Percentiles rank a stretch among this genome's conserved stretches.
phyloP scores from a whole-genome alignment of 2,113 vertebrate species.

The Peromyscus polionotus region DNA sequence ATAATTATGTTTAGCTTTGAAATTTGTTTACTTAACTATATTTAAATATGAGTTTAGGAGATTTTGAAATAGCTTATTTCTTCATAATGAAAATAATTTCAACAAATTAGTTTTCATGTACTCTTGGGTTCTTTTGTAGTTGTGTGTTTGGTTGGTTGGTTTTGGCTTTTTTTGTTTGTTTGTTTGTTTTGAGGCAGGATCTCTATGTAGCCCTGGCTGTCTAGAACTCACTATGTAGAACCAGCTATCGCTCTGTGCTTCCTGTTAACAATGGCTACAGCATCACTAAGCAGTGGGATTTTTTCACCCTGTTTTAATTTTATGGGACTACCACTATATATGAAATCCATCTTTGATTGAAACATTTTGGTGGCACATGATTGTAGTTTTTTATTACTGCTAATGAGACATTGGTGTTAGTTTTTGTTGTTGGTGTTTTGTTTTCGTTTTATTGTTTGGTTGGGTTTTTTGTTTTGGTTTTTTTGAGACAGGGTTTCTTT shows the following conservation, averaged over 20 bases:
- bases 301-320: not conserved
- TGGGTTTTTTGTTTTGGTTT: too few species aligned
- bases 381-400: not conserved
- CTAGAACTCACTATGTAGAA: not conserved
- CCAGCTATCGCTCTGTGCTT: not conserved
- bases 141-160: not conserved
- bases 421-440: too few species aligned
- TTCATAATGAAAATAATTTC: conserved; percentile 55
- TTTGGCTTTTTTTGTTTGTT: too few species aligned
- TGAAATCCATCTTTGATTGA: not conserved
- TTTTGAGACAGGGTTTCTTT: too few species aligned
- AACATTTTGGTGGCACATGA: not conserved
- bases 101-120: not conserved
- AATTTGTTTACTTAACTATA: conserved; percentile 8
- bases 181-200: not conserved
- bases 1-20: conserved; percentile 50
- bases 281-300: not conserved
- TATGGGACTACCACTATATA: not conserved
- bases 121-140: not conserved
- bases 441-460: too few species aligned
- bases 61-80: conserved; percentile 29
- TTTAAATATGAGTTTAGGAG: conserved; percentile 46
- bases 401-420: not conserved
- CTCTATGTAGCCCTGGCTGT: not conserved
- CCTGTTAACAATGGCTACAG: not conserved